Conservation (phyloP, 2,888 invertebrate species). For the Tiliacea aurago region DNA sequence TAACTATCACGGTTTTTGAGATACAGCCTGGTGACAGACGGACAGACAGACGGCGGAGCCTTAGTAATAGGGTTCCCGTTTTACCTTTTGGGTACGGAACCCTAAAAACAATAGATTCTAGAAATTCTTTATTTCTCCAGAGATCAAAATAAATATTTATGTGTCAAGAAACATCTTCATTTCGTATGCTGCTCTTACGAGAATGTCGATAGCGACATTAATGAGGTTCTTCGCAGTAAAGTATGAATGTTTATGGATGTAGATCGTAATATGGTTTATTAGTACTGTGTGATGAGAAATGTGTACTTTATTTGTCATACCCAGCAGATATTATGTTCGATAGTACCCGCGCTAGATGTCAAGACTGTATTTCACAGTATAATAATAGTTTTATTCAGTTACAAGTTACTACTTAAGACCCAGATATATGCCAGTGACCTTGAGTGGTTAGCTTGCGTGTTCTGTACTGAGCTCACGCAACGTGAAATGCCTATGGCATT, state of each 20-base stretch:
- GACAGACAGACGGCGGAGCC: too few relatives aligned
- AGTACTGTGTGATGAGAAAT: constrained; percentile 40
- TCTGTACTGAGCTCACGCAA: too few relatives aligned
- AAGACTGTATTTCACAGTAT: neutral
- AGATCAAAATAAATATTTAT: constrained; percentile 47
- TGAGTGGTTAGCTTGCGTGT: too few relatives aligned
- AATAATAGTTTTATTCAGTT: neutral
- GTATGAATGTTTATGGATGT: constrained; percentile 57
- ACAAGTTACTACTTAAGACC: neutral
- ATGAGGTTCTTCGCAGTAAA: constrained; percentile 56
- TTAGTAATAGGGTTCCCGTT: too few relatives aligned
- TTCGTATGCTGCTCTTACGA: constrained; percentile 46
- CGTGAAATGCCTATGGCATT: too few relatives aligned
- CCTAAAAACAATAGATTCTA: neutral
- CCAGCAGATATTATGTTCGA: neutral
- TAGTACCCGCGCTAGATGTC: neutral
- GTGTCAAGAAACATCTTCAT: constrained; percentile 50
- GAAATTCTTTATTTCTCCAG: constrained; percentile 17
- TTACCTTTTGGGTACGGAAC: too few relatives aligned
- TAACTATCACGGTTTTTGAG: accelerated
- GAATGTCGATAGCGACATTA: constrained; percentile 52
- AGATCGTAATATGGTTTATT: constrained; percentile 55
- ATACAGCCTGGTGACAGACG: too few relatives aligned
- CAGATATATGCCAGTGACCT: too few relatives aligned
- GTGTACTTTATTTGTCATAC: constrained; percentile 27